Evolutionary conservation across 2,888 invertebrate genomes (phyloP), one percentile per base, ranked within the genome.

Genomic region (Diaperis boleti): DNA sequence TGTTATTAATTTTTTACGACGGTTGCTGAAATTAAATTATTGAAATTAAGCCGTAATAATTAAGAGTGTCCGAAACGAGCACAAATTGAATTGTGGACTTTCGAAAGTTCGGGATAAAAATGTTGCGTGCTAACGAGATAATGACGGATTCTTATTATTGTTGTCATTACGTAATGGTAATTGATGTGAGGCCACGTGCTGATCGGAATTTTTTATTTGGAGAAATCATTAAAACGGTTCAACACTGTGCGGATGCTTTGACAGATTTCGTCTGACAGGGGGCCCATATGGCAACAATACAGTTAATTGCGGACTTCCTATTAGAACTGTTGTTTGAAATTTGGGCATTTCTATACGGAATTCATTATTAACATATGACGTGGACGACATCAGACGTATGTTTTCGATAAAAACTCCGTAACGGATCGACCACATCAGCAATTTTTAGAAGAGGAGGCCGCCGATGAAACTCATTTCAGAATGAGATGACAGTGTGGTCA

Each of bases 401-500:
- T 33, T 44, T 26, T 31, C 10, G 26, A 26, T 22, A 61, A 61
- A 61, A 61, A 61, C 22, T 26, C 37, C 22, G 61, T 61, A 47
- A 61, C 61, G 35, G 39, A 61, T 61, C 13, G 45, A 20, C 52
- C 18, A 54, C 60, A 54, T 52, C 60, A 45, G 42, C 61, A 61
- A 13, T 55, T 61, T 61, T 47, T 2, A 22, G 29, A 52, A 18
- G 42, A 18, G 39, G 10, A 10, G 13, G 47, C 13, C 42, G 42
- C 5, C 42, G 8, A 20, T 31, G 42, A 42, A 26, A 14, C 20
- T 15, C 52, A 55, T 63, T 67, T 62, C 59, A 65, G 41, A 44
- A 60, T 68, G 31, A 57, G 50, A 33, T 69, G 62, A 54, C 68
- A 68, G 68, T 63, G 59, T 29, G 20, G 35, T 49, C 29, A 45